A percentile compares a stretch with the other conserved stretches of the same genome.
Conservation (phyloP, 2,113 vertebrate species). For the Pseudopipra pipra region DNA sequence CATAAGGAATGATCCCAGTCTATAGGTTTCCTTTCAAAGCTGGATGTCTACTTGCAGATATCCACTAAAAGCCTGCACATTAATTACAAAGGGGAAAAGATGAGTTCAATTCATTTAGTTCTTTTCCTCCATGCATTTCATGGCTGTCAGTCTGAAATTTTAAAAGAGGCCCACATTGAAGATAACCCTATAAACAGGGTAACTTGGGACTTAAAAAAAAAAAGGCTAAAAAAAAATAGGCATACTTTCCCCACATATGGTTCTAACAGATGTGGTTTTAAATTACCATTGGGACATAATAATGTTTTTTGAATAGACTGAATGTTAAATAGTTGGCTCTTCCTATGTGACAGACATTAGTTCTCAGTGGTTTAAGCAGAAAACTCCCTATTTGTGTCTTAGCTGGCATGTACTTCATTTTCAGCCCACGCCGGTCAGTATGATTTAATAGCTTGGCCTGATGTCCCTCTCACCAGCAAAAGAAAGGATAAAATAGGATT, state of each 20-base stretch:
- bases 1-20: background rate
- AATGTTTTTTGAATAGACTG: slow-evolving; percentile 47
- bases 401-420: background rate
- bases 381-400: slow-evolving; percentile 12
- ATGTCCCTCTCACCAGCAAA: background rate
- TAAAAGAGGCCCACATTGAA: slow-evolving; percentile 25
- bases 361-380: background rate
- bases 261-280: slow-evolving; percentile 56
- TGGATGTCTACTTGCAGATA: slow-evolving; percentile 38
- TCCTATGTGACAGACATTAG: slow-evolving; percentile 43
- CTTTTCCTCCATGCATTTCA: slow-evolving; percentile 30
- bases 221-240: background rate
- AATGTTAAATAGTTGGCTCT: slow-evolving; percentile 53
- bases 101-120: slow-evolving; percentile 34
- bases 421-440: background rate
- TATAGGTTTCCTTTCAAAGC: slow-evolving; percentile 34
- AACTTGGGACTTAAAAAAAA: background rate
- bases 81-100: slow-evolving; percentile 59
- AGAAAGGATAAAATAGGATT: slow-evolving; percentile 19
- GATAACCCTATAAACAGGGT: background rate
- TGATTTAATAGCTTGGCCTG: slow-evolving; percentile 36
- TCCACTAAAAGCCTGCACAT: slow-evolving; percentile 23
- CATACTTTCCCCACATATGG: background rate
- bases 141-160: slow-evolving; percentile 38
- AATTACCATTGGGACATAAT: slow-evolving; percentile 54